A percentile compares a stretch with the other conserved stretches of the same genome.
Conservation (phyloP, 2,797 vertebrate species). For the Poeciliopsis gracilis region DNA sequence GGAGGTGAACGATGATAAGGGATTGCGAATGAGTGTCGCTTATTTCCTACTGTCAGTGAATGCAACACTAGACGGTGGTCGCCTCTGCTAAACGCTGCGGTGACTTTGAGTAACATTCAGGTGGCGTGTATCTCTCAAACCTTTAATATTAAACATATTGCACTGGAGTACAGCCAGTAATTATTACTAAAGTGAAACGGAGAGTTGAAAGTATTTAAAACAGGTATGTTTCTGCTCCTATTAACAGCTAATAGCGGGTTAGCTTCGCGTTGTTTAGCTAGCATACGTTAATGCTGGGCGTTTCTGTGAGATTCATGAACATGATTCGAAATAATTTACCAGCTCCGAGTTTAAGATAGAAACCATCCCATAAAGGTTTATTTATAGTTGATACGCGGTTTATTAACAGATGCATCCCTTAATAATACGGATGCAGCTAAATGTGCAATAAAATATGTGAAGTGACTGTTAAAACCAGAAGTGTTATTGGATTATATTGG, state of each 20-base stretch:
- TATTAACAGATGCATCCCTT: too few relatives aligned
- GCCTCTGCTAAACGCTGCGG: background rate
- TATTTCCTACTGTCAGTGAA: background rate
- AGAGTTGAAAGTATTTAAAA: background rate
- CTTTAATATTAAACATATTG: background rate
- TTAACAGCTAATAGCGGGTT: background rate
- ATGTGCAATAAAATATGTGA: background rate
- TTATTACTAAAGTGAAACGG: background rate
- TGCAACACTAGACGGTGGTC: background rate
- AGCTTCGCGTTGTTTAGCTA: background rate
- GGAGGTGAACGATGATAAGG: background rate
- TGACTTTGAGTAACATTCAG: background rate
- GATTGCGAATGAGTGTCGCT: background rate
- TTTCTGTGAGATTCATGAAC: background rate
- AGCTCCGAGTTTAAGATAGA: background rate
- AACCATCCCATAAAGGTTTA: background rate
- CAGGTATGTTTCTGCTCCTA: constrained; percentile 8
- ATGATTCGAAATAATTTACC: background rate
- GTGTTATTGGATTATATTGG: background rate
- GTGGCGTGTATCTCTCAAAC: background rate
- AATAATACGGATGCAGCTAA: background rate
- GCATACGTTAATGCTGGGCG: background rate
- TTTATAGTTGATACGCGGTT: background rate
- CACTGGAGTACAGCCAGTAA: too few relatives aligned
- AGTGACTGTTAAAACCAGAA: background rate